Base-by-base conservation (phyloP, 2,113 vertebrate species). In the human region DNA sequence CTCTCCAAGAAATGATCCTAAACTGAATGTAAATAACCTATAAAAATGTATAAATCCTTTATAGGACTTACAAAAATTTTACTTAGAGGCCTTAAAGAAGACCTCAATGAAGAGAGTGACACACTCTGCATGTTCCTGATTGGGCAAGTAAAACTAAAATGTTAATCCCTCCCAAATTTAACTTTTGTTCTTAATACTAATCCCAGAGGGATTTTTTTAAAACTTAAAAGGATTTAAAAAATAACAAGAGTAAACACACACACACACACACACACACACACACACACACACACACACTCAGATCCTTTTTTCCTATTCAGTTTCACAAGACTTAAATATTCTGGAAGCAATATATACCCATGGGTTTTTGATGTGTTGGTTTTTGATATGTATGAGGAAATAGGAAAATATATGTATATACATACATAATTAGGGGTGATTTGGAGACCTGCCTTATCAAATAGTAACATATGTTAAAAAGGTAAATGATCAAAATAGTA, bases 101-200 rank as follows among this genome's bases (percentile, higher is more conserved):
- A 83, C 4, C 13, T 79, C 66, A 82, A 8, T 73, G 8, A 92
- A 93, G 45, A 93, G 1, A 80, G 38, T 38, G 16, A 27, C 35
- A 72, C 16, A 66, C 8, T 3, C 40, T 70, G 64, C 25, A 35
- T 40, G 43, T 64, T 94, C 66, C 73, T 96, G 64, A 95, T 27
- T 85, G 40, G 75, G 16, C 38, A 48, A 81, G n/a, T 84, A 45
- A 88, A 70, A 93, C 86, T 93, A 20, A 96, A 97, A 84, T 80
- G 40, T 70, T 72, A 57, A 80, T 81, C 78, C 27, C 93, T 93
- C 87, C 32, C 64, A 84, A 85, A 87, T 18, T 90, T 87, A 68
- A 89, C 50, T 87, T 92, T 87, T 66, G 89, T 40, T 70, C 50
- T 93, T 95, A 72, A 95, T 66, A 70, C 23, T 89, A 92, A 90